Conservation (phyloP, 2,113 vertebrate species). For the Acinonyx jubatus region DNA sequence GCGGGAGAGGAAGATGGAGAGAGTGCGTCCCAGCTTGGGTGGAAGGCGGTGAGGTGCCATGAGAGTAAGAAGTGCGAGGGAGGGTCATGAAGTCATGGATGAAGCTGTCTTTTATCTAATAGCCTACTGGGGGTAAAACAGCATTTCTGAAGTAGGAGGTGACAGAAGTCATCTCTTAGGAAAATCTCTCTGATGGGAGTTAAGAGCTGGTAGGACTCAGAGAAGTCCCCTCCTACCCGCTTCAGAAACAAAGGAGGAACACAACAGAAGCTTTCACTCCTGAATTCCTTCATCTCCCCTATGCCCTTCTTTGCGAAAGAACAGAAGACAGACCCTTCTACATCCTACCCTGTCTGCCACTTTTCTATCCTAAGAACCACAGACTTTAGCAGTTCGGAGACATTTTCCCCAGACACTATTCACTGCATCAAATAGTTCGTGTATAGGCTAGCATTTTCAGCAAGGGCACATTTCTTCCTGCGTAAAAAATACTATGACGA, state of each 20-base stretch:
- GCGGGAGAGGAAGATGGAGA: not conserved
- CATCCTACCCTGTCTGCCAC: not conserved
- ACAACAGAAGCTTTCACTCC: not conserved
- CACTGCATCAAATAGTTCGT: not conserved
- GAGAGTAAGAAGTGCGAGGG: not conserved
- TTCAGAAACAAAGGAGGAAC: not conserved
- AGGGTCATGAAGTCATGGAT: not conserved
- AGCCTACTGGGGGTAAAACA: not conserved
- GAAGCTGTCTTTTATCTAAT: not conserved
- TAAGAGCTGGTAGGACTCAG: not conserved
- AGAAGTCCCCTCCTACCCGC: not conserved
- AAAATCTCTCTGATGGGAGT: not conserved
- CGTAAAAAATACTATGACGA: not conserved
- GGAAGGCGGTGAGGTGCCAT: not conserved
- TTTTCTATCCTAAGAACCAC: not conserved
- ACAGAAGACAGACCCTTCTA: not conserved
- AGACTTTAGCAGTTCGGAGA: not conserved
- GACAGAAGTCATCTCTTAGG: not conserved
- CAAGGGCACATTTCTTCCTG: not conserved
- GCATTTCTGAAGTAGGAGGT: not conserved
- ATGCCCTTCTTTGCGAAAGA: not conserved
- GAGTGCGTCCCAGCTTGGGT: not conserved
- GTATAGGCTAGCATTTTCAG: not conserved
- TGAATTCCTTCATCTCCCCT: not conserved
- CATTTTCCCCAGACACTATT: not conserved